Percentiles rank a stretch among this genome's conserved stretches.
phyloP scores from a whole-genome alignment of 2,888 invertebrate species.

The Mesorhabditis spiculigera region DNA sequence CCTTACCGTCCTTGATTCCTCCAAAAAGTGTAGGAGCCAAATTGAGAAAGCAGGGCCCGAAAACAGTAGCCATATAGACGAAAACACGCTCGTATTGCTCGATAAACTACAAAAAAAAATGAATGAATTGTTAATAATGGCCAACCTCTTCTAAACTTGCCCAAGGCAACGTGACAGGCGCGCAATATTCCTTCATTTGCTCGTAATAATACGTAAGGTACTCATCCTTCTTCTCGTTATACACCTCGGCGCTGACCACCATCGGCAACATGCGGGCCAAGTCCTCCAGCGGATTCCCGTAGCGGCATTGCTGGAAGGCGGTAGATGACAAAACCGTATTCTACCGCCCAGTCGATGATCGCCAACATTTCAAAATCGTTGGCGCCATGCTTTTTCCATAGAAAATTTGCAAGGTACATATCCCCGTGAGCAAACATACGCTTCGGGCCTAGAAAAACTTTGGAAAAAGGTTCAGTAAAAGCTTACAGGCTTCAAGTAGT shows the following conservation, averaged over 20 bases:
- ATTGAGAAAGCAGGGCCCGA: background rate
- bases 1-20: background rate
- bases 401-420: background rate
- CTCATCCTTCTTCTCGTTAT: background rate
- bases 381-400: background rate
- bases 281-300: background rate
- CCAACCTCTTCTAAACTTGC: background rate
- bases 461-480: no score
- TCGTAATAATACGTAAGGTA: background rate
- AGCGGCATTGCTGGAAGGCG: background rate
- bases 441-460: background rate
- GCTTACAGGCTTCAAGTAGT: background rate
- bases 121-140: background rate
- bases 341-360: background rate
- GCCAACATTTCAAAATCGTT: background rate
- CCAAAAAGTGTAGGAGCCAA: background rate
- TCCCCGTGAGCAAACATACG: background rate
- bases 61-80: background rate
- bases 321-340: background rate
- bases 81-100: constrained; percentile 4
- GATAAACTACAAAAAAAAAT: background rate
- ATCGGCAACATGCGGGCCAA: constrained; percentile 3
- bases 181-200: no score
- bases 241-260: background rate
- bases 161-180: background rate